Conservation (phyloP, 2,113 vertebrate species). For the Mobula birostris region DNA sequence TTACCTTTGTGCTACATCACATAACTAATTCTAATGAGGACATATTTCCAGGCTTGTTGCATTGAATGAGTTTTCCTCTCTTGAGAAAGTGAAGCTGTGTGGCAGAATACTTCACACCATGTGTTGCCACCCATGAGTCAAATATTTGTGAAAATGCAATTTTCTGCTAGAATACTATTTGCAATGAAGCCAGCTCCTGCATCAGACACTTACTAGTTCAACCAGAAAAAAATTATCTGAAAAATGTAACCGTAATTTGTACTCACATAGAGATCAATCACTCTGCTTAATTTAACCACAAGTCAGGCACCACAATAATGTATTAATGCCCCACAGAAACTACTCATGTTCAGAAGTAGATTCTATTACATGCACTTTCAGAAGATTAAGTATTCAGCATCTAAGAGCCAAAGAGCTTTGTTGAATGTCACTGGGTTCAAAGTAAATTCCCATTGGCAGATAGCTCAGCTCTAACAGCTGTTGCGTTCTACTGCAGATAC, state of each 20-base stretch:
- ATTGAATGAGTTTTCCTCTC: background rate
- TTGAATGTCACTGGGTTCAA: conserved; percentile 2
- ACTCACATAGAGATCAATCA: background rate
- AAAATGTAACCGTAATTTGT: background rate
- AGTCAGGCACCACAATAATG: background rate
- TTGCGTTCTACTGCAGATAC: background rate
- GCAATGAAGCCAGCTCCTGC: background rate
- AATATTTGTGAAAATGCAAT: background rate
- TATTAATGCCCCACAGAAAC: background rate
- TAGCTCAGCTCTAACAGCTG: background rate
- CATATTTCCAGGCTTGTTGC: background rate
- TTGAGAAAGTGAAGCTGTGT: too few relatives aligned
- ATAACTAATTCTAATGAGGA: background rate
- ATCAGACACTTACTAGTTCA: background rate
- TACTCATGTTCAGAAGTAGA: background rate
- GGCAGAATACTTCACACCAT: background rate
- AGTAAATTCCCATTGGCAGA: background rate
- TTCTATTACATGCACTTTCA: background rate
- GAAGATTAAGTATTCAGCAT: background rate
- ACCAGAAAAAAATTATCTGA: background rate
- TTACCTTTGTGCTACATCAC: background rate
- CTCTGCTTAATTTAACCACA: background rate
- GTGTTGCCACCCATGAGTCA: background rate
- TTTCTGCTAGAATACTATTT: background rate
- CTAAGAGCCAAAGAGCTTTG: background rate